Percentiles rank a stretch among this genome's conserved stretches.
phyloP scores from a whole-genome alignment of 2,113 vertebrate genomes.

The Dolichotis patagonum region DNA sequence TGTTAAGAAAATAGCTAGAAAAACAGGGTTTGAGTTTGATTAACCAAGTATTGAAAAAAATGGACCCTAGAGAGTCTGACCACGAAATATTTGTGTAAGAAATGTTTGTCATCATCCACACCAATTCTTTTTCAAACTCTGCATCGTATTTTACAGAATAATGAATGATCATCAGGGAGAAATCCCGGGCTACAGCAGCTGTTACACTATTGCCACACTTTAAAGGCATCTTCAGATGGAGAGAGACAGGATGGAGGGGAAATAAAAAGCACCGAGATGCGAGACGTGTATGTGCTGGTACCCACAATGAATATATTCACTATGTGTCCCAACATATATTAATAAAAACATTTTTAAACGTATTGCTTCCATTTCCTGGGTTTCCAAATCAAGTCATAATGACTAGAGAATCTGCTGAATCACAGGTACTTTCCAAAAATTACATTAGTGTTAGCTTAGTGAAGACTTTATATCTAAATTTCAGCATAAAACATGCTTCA shows the following conservation, averaged over 20 bases:
- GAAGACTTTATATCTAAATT: conserved; percentile 26
- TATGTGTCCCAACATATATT: background rate
- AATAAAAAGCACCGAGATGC: background rate
- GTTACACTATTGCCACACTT: background rate
- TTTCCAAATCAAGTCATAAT: background rate
- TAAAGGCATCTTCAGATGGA: background rate
- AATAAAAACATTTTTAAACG: background rate
- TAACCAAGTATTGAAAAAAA: background rate
- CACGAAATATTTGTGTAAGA: background rate
- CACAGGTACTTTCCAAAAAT: background rate
- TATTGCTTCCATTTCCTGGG: background rate
- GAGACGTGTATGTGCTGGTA: background rate
- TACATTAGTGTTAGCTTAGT: conserved; percentile 4
- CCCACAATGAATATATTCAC: background rate
- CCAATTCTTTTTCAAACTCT: conserved; percentile 31
- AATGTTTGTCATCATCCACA: background rate
- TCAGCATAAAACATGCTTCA: background rate
- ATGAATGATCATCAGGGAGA: background rate
- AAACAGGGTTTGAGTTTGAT: background rate
- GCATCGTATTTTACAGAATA: background rate
- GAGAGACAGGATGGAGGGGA: background rate
- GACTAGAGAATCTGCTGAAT: background rate
- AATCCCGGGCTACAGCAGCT: background rate
- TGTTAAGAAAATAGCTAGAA: background rate
- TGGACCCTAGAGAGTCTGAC: background rate